Evolutionary conservation across 2,888 invertebrate genomes (phyloP).

Genomic region (Philaethria dido): DNA sequence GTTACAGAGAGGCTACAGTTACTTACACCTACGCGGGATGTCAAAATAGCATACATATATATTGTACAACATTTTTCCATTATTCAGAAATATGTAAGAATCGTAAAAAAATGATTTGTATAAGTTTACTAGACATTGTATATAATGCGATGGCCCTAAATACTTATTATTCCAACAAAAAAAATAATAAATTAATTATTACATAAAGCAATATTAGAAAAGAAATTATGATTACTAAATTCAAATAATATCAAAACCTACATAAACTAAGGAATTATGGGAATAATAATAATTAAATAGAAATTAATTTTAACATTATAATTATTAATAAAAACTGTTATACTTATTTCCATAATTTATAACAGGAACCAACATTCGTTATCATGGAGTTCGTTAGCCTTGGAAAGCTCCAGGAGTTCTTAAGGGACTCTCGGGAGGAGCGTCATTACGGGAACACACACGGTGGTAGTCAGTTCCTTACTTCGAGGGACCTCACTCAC

Average conservation of each 20-base stretch:
- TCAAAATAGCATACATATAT: not conserved
- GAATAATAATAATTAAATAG: no score
- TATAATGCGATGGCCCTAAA: no score
- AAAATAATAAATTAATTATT: no score
- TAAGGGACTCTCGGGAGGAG: conserved; percentile 93
- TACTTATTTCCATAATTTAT: not conserved
- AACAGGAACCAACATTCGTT: conserved; percentile 92
- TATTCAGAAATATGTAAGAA: not conserved
- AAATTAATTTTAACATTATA: no score
- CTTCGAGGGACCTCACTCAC: conserved; percentile 93
- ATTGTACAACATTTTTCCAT: not conserved
- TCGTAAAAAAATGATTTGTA: no score
- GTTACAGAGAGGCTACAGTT: not conserved
- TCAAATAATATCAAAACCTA: no score
- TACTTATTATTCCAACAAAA: no score
- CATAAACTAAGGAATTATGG: no score
- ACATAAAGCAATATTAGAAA: no score
- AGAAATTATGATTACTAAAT: no score
- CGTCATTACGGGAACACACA: conserved; percentile 91
- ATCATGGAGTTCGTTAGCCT: conserved; percentile 95
- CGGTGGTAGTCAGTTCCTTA: conserved; percentile 89
- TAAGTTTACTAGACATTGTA: no score
- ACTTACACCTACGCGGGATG: not conserved
- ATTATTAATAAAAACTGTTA: not conserved
- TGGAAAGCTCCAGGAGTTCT: conserved; percentile 95